A percentile compares a stretch with the other conserved stretches of the same genome.
These are phyloP conservation scores for Alviniconcha strummeri DNA, from an alignment of 2,888 invertebrate species.

Conservation along the genomic window DNA sequence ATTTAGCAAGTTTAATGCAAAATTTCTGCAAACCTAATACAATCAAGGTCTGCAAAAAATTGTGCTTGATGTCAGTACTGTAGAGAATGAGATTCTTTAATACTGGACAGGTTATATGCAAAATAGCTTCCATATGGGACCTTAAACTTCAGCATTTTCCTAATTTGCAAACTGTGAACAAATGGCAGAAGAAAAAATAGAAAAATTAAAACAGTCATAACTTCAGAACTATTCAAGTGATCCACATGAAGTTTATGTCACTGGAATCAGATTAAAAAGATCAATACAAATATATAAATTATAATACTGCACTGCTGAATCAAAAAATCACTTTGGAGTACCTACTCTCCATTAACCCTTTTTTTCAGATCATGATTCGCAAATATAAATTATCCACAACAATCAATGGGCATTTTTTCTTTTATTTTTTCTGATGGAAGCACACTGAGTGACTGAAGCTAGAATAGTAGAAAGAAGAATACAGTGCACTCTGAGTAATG, in stretches of 20 bases:
- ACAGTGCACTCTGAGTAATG: too few species aligned
- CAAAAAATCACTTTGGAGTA: conserved; percentile 2
- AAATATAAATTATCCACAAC: too few species aligned
- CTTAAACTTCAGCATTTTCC: not conserved
- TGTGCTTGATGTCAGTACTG: too few species aligned
- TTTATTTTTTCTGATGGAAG: too few species aligned
- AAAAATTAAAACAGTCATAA: not conserved
- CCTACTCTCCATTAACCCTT: not conserved
- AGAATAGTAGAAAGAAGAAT: too few species aligned
- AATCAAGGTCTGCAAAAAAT: not conserved
- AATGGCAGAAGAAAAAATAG: not conserved
- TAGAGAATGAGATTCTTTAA: too few species aligned
- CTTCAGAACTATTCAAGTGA: not conserved
- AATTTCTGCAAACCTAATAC: not conserved
- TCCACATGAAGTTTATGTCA: not conserved
- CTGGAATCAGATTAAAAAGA: not conserved
- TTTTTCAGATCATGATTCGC: too few species aligned
- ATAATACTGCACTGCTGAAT: too few species aligned
- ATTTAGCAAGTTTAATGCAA: not conserved
- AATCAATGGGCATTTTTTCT: too few species aligned
- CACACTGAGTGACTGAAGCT: too few species aligned
- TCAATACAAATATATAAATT: not conserved
- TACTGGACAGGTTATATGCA: too few species aligned
- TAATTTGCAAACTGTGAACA: not conserved
- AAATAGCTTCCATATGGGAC: too few species aligned